Conservation (phyloP, 2,797 vertebrate genomes). For the Trachops cirrhosus region DNA sequence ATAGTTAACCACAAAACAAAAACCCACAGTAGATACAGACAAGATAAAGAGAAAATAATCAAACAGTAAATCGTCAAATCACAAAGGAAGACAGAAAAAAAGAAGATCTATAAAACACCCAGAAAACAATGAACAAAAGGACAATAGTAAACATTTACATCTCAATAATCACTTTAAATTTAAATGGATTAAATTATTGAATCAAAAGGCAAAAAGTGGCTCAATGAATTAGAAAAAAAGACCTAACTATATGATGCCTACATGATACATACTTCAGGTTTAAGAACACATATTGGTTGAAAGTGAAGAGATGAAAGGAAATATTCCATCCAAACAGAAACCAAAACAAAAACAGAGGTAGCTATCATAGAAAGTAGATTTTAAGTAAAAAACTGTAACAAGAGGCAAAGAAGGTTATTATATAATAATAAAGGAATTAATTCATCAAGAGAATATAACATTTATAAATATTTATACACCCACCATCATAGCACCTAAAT, state of each 20-base stretch:
- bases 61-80: not conserved
- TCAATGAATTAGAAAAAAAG: not conserved
- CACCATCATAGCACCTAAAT: not conserved
- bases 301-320: no score
- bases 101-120: not conserved
- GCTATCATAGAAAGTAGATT: not conserved
- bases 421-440: not conserved
- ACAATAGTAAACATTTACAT: not conserved
- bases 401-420: not conserved
- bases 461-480: not conserved
- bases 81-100: not conserved
- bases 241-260: not conserved
- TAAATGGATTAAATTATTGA: no score
- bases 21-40: not conserved
- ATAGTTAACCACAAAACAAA: not conserved
- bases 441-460: not conserved
- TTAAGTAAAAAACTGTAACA: not conserved
- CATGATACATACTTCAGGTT: no score
- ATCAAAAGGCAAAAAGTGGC: no score
- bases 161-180: not conserved
- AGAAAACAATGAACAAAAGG: not conserved
- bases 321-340: not conserved
- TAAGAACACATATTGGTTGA: no score
- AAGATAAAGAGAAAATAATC: not conserved
- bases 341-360: not conserved